These are phyloP conservation scores for Chloebia gouldiae DNA, from an alignment of 2,113 vertebrate genomes.

Conservation along the genomic window DNA sequence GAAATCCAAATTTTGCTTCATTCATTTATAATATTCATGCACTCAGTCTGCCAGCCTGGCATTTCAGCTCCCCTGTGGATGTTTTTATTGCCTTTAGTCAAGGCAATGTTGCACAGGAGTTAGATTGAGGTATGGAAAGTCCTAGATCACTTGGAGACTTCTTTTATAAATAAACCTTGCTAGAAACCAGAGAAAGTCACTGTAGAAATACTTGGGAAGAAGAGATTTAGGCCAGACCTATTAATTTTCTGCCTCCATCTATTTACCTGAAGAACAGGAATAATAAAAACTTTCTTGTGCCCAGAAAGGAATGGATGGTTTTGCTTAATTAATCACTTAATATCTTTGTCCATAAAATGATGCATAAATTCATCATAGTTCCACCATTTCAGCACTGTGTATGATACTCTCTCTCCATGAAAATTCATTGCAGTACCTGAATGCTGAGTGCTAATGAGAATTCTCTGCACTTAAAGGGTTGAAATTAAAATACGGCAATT, in stretches of 20 bases:
- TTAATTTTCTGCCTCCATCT: neutral
- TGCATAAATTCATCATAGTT: neutral
- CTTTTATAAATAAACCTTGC: neutral
- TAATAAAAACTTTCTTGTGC: neutral
- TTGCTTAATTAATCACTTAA: neutral
- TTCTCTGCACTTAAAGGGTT: conserved; percentile 33
- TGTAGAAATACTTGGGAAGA: neutral
- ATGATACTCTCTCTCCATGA: neutral
- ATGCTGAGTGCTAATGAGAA: conserved; percentile 17
- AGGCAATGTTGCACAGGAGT: neutral
- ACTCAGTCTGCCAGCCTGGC: neutral
- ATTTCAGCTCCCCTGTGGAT: neutral
- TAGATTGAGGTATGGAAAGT: neutral
- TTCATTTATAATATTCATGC: neutral
- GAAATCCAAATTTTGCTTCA: neutral
- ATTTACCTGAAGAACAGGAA: neutral
- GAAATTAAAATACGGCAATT: conserved; percentile 44
- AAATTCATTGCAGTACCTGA: conserved; percentile 35
- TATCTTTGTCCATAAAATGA: neutral
- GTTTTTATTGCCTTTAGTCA: conserved; percentile 2
- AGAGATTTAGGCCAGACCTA: neutral
- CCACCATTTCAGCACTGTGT: neutral
- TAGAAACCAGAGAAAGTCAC: neutral
- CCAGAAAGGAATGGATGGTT: neutral
- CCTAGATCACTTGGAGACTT: neutral